Evolutionary conservation across 2,888 invertebrate genomes (phyloP).

Genomic region (Xiphydria camelus): DNA sequence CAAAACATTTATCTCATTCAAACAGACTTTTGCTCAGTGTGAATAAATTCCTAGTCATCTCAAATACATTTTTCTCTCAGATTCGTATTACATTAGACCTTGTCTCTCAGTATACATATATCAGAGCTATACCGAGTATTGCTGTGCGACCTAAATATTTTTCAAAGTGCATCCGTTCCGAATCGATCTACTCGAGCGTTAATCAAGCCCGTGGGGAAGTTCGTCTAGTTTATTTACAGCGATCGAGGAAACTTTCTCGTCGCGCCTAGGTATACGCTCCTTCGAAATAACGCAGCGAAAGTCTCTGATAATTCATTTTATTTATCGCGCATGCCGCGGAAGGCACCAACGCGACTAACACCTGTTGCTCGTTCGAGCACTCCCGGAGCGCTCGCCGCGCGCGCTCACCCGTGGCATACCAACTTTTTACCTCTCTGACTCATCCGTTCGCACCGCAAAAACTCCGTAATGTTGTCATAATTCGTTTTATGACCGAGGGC

Average conservation of each 20-base stretch:
- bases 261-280: too few species aligned
- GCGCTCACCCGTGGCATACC: constrained; percentile 27
- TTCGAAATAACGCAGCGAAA: neutral
- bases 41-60: too few species aligned
- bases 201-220: too few species aligned
- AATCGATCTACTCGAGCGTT: too few species aligned
- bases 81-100: too few species aligned
- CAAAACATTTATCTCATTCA: too few species aligned
- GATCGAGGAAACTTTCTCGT: neutral
- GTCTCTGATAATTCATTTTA: constrained; percentile 5
- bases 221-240: neutral
- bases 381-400: constrained; percentile 18
- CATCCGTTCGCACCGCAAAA: constrained; percentile 18
- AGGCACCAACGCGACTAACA: constrained; percentile 4
- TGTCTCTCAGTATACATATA: too few species aligned
- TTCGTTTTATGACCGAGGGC: constrained; percentile 8
- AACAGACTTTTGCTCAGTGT: too few species aligned
- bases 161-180: too few species aligned
- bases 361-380: constrained; percentile 29
- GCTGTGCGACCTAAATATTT: too few species aligned
- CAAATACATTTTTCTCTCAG: too few species aligned
- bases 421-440: constrained; percentile 18
- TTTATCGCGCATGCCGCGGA: neutral
- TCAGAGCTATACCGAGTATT: too few species aligned
- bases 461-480: constrained; percentile 17